Conservation (phyloP, 2,113 vertebrate species). For the Centropus bengalensis region DNA sequence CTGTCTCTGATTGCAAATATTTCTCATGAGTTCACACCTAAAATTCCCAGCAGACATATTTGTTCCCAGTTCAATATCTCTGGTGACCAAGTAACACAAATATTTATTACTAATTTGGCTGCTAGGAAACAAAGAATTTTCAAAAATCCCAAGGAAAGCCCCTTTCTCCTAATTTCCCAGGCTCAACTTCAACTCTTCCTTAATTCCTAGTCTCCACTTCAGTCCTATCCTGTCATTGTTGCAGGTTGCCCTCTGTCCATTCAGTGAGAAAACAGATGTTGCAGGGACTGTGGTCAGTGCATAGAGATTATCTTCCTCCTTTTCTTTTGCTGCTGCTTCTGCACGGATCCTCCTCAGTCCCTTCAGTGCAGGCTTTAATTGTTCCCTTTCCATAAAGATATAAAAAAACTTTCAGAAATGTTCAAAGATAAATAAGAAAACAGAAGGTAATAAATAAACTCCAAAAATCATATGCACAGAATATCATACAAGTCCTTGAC, state of each 20-base stretch:
- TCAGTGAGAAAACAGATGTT: background rate
- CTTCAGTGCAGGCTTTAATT: background rate
- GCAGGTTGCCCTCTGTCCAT: background rate
- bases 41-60: background rate
- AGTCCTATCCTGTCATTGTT: background rate
- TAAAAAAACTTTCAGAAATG: background rate
- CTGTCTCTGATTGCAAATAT: background rate
- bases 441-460: background rate
- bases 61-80: background rate
- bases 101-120: background rate
- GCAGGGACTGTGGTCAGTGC: background rate
- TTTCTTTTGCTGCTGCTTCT: background rate
- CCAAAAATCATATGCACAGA: background rate
- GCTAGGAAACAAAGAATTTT: background rate
- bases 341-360: background rate
- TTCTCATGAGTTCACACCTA: background rate
- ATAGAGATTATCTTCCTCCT: background rate
- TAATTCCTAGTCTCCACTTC: background rate
- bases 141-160: background rate
- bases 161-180: background rate
- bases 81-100: background rate
- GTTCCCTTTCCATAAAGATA: background rate
- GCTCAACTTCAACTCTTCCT: background rate
- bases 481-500: background rate
- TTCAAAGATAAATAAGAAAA: background rate